Evolutionary conservation across 1,140 invertebrate genomes (phyloP), one percentile per base, ranked within the genome.

Genomic region (Pseudomyrmex concolor): DNA sequence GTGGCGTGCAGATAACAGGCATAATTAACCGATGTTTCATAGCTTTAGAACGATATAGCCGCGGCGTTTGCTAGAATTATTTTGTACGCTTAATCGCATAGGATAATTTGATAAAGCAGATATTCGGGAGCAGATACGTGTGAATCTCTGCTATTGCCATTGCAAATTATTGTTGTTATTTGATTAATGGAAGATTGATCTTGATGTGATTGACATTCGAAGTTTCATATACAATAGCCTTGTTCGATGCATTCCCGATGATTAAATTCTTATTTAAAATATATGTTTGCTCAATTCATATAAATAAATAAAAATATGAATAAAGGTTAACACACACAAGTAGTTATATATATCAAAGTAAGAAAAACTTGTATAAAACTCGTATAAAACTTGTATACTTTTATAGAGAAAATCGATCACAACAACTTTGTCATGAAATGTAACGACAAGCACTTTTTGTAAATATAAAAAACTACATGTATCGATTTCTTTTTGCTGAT

Each of bases 21-120:
- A 80, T 80, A 80, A 80, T 80, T 80, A 80, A 80, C 76, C 64
- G 76, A 80, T 80, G 76, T 80, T 80, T 70, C 64, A 80, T 80
- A 59, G 64, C 66, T 25, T 13, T 80, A 80, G 76, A 70, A 80
- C 54, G 76, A 59, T 80, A 70, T 70, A 80, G 66, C 70, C 76
- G 66, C 5, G 70, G 70, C 43, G 54, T 70, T 62, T 70, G 54
- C 60, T 70, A 48, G 59, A 70, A 66, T 80, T 80, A 80, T 80
- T 80, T 80, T 66, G 15, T 34, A 70, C 51, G 63, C 8, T 80
- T 76, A 76, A 19, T 51, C 45, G 59, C 48, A 54, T 78, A 70
- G 54, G 70, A 17, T 15, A 43, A 70, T 80, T 59, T 70, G 66
- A 80, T 80, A 50, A 70, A 80, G 54, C 66, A 8, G 68, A 70